Percentiles rank a stretch among this genome's conserved stretches.
Conservation (phyloP, 1,140 invertebrate species). For the Cherax destructor region DNA sequence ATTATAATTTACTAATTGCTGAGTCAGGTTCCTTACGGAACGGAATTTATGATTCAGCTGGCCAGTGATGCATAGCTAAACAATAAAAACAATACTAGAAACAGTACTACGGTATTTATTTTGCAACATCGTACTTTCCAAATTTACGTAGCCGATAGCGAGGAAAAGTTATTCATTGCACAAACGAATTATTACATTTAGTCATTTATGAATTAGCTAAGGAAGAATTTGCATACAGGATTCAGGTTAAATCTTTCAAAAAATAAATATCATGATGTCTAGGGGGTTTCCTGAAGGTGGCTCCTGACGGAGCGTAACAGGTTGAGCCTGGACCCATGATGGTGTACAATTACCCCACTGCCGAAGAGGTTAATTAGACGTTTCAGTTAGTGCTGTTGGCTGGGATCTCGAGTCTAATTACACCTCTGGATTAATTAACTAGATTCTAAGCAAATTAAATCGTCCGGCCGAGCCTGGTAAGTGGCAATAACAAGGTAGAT, state of each 20-base stretch:
- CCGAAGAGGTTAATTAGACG: not conserved
- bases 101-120: not conserved
- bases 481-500: not conserved
- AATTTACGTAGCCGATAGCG: not conserved
- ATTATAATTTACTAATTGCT: too few species aligned
- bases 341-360: slow-evolving; percentile 2
- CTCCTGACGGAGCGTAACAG: not conserved
- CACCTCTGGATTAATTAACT: not conserved
- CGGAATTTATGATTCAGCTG: not conserved
- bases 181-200: not conserved
- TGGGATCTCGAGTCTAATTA: not conserved
- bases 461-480: not conserved
- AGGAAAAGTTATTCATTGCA: too few species aligned
- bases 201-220: not conserved
- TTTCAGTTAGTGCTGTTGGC: not conserved
- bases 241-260: too few species aligned
- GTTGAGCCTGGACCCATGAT: not conserved
- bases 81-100: not conserved
- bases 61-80: not conserved
- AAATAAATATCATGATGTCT: not conserved
- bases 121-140: not conserved
- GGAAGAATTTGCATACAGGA: too few species aligned
- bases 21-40: too few species aligned
- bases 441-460: slow-evolving; percentile 12
- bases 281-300: not conserved